These are phyloP conservation scores for Meloidogyne floridensis DNA, from an alignment of 1,140 invertebrate genomes.

Conservation along the genomic window DNA sequence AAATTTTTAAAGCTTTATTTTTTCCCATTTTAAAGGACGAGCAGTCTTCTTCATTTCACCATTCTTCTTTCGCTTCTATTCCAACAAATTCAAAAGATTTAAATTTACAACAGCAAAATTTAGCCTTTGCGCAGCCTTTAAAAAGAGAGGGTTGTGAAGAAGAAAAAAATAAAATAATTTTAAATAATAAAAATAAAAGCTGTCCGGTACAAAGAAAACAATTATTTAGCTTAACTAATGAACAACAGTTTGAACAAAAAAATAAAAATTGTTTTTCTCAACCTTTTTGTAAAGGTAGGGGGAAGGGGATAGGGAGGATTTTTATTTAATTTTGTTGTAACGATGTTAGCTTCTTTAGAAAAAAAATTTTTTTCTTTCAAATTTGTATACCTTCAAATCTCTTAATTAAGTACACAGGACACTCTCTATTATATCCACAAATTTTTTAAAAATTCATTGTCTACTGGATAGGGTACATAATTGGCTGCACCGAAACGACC, in stretches of 20 bases:
- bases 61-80: not conserved
- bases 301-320: not conserved
- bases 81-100: not conserved
- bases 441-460: too few species aligned
- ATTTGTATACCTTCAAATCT: too few species aligned
- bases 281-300: not conserved
- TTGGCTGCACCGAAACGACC: too few species aligned
- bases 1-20: not conserved
- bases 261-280: not conserved
- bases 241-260: not conserved
- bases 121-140: not conserved
- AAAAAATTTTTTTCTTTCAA: too few species aligned
- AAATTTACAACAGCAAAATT: not conserved
- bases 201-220: constrained; percentile 2
- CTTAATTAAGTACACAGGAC: too few species aligned
- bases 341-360: too few species aligned
- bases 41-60: not conserved
- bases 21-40: not conserved
- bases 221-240: not conserved
- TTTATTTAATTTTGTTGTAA: not conserved
- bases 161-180: not conserved
- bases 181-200: constrained; percentile 1
- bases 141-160: not conserved
- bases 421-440: too few species aligned
- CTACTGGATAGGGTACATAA: too few species aligned